phyloP scores from a whole-genome alignment of 2,888 invertebrate species.

The Himalopsyche anomala region DNA sequence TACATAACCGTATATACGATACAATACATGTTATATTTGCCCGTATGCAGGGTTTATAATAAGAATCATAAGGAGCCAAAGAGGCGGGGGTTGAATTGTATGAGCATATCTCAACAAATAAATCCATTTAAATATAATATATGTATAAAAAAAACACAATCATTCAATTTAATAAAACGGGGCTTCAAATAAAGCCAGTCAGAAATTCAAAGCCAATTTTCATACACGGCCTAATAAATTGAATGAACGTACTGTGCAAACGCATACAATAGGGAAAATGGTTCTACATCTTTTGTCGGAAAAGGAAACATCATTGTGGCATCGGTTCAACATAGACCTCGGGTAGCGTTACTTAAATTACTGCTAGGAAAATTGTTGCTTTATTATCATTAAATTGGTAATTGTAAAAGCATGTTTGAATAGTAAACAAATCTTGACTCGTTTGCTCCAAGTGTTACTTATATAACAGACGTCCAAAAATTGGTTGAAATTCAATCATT shows the following conservation, averaged over 20 bases:
- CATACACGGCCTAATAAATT: constrained; percentile 30
- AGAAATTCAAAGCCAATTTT: constrained; percentile 28
- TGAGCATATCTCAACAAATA: constrained; percentile 6
- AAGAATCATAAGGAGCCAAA: not conserved
- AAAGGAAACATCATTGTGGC: too few relatives aligned
- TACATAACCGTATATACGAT: too few relatives aligned
- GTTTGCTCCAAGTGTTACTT: too few relatives aligned
- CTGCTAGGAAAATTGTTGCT: too few relatives aligned
- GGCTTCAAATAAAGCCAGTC: constrained; percentile 25
- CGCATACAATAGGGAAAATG: not conserved
- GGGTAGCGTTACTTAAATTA: too few relatives aligned
- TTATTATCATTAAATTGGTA: too few relatives aligned
- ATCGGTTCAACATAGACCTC: too few relatives aligned
- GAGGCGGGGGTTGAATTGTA: not conserved
- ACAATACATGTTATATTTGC: not conserved
- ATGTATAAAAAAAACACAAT: not conserved
- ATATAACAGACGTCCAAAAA: too few relatives aligned
- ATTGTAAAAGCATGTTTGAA: too few relatives aligned
- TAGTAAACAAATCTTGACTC: too few relatives aligned
- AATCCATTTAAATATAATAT: constrained; percentile 11
- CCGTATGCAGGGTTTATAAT: not conserved
- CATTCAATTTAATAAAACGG: constrained; percentile 21
- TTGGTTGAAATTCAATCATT: too few relatives aligned
- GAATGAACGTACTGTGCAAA: constrained; percentile 5
- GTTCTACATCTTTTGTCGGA: constrained; percentile 17